Base-by-base conservation (phyloP, 2,113 vertebrate species). In the Podocnemis expansa region DNA sequence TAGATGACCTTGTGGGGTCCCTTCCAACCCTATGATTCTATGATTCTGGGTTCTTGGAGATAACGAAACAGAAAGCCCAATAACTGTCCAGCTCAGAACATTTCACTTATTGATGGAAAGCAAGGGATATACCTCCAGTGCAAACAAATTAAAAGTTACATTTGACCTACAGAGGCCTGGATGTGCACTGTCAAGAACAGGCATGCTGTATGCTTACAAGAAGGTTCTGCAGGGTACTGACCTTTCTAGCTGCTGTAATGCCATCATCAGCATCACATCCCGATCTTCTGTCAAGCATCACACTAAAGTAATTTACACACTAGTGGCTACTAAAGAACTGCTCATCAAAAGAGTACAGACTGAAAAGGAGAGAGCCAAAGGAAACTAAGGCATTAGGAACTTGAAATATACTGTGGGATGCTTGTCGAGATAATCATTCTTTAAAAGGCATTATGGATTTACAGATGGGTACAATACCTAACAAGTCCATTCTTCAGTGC, bases 391-490 rank as follows among this genome's bases (percentile, higher is more conserved):
- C 55, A 41, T 87, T 0, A 0, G 4, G 78, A 79, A 29, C 16
- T n/a, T 70, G 79, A 94, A 73, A 85, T 41, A 76, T 95, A 91
- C 84, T 89, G 70, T 70, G 43, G 80, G 89, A 56, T 85, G 84
- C 38, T 85, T 31, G 19, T 94, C 81, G 92, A 93, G 85, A 82
- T 5, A 0, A 34, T 6, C n/a, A 0, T 38, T 88, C 85, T 86
- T 88, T 88, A 96, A 95, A 95, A 89, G 89, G 81, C 79, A 93
- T 95, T 95, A 88, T 34, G 87, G 55, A 91, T 89, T 88, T 38
- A 81, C 83, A 93, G 91, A 93, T 55, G 94, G 95, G 78, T 79
- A 82, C 92, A 92, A 85, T 79, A 87, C 94, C 94, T 70, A 91
- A 88, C 78, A 89, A 94, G 88, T 82, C 93, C 95, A 95, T 81